phyloP scores from a whole-genome alignment of 2,888 invertebrate genomes.

The Saturnia japonica region DNA sequence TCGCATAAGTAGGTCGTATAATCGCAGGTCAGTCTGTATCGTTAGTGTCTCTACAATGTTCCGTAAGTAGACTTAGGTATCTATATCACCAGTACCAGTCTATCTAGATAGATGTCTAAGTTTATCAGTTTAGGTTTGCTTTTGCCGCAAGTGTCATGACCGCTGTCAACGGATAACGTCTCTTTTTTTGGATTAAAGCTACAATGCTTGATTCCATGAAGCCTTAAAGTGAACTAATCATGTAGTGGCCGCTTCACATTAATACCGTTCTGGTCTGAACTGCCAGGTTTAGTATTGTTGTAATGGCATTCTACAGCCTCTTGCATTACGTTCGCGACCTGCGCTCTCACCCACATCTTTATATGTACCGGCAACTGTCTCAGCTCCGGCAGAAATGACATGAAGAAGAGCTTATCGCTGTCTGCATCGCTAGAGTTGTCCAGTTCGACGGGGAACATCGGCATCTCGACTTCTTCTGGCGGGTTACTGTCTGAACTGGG shows the following conservation, averaged over 20 bases:
- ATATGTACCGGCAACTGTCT: conserved; percentile 64
- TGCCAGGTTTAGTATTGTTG: conserved; percentile 50
- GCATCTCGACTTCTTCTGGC: conserved; percentile 64
- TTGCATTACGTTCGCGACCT: conserved; percentile 74
- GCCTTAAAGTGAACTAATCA: conserved; percentile 45
- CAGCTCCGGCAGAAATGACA: conserved; percentile 74
- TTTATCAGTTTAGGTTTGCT: not conserved
- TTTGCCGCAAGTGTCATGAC: not conserved
- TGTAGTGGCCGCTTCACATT: conserved; percentile 46
- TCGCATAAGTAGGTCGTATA: not conserved
- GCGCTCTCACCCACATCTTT: conserved; percentile 75
- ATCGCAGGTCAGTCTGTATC: not conserved
- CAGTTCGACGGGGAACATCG: conserved; percentile 55
- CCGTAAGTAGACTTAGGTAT: no score
- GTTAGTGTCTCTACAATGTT: no score
- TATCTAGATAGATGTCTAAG: not conserved
- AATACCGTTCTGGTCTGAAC: conserved; percentile 31
- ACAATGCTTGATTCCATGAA: not conserved
- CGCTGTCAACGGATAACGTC: no score
- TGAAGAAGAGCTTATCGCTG: conserved; percentile 63
- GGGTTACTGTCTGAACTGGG: conserved; percentile 38
- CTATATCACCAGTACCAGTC: no score
- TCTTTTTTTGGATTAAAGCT: no score
- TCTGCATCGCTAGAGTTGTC: conserved; percentile 45
- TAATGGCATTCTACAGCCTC: conserved; percentile 67